Evolutionary conservation across 1,140 invertebrate genomes (phyloP), one percentile per base, ranked within the genome.

Genomic region (Drosophila busckii): DNA sequence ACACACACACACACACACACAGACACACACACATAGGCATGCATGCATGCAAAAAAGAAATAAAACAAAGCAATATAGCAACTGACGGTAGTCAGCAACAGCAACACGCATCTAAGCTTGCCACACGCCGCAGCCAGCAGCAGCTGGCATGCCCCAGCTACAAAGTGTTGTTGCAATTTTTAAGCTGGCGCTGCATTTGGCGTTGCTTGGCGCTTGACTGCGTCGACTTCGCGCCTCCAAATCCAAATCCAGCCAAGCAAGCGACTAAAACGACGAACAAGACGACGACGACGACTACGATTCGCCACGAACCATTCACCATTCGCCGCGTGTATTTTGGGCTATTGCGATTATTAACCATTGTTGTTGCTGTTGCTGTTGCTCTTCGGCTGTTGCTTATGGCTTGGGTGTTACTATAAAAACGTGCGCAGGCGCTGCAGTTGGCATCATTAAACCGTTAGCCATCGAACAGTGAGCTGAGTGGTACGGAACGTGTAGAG

Each of bases 371-470:
- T 56, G 44, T 25, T 48, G 25, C 53, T 46, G 54, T 19, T 52
- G 13, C 40, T 55, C 46, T 58, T 70, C 69, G 70, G 56, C 62
- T 61, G 25, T 61, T 62, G 50, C 37, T 58, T 38, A 25, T 13
- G 40, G 17, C 35, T 50, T 28, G 34, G 40, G 26, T 63, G 61
- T 64, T 73, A 85, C 78, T 87, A 87, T 87, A 87, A 85, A 87
- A 86, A 67, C 82, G 64, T 52, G 52, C 41, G 32, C 61, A 58
- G 56, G 49, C 52, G 52, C 58, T 76, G 63, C 65, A 84, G 49
- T 70, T 71, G 60, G 66, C 67, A 87, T 87, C 85, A 87, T 87
- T 87, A 71, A 87, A 70, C 71, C 73, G 85, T 87, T 86, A 76
- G 86, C 85, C 85, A 70, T 84, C 62, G 46, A 85, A 61, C 67